Conservation (phyloP, 2,113 vertebrate genomes). For the Cinclus cinclus region DNA sequence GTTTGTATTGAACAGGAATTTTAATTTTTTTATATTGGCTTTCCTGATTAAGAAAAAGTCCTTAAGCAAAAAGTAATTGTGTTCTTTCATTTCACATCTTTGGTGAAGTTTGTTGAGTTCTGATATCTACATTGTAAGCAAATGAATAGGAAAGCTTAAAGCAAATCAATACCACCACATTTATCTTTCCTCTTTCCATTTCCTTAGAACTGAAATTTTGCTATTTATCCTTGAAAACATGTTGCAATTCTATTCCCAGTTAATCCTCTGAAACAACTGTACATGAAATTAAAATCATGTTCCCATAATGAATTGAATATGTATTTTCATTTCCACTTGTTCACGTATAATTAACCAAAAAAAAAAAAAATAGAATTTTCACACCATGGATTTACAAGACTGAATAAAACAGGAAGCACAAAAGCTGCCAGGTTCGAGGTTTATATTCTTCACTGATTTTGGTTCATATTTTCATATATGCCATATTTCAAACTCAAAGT, state of each 20-base stretch:
- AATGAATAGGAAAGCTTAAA: background rate
- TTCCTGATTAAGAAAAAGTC: background rate
- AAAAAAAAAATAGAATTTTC: background rate
- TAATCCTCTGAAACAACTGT: background rate
- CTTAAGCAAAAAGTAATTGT: background rate
- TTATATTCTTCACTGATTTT: background rate
- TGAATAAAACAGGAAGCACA: background rate
- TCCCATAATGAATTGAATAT: background rate
- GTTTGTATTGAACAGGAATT: background rate
- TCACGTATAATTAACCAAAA: background rate
- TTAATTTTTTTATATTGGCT: conserved; percentile 1
- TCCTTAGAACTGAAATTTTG: background rate
- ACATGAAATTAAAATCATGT: background rate
- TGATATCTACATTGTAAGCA: background rate
- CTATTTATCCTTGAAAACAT: background rate
- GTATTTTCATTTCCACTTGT: background rate
- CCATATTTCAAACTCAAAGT: background rate
- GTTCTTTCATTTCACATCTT: background rate
- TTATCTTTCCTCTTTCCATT: background rate
- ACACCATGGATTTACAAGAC: background rate
- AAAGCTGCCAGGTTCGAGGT: background rate
- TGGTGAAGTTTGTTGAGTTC: background rate
- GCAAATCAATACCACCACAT: background rate
- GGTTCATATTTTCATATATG: background rate
- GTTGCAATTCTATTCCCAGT: background rate